These are phyloP conservation scores for Apostichopus californicus DNA, from an alignment of 35 echinoderm and acorn worm genomes.

Conservation along the genomic window DNA sequence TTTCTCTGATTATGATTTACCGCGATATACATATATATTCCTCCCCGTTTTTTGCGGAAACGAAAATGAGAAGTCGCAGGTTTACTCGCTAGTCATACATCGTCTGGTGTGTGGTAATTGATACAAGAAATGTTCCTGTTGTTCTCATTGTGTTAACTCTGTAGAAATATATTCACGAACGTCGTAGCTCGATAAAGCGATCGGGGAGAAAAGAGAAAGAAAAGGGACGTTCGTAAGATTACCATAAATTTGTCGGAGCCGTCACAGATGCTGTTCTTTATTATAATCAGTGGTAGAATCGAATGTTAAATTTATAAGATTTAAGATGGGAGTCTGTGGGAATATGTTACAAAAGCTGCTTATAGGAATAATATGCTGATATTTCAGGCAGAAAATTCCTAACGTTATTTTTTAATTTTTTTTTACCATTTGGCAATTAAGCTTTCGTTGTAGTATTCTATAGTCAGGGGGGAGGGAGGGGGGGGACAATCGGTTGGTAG, in stretches of 20 bases:
- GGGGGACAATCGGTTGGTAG: too few species aligned
- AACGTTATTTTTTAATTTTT: too few species aligned
- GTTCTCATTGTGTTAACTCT: background rate
- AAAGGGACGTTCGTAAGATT: background rate
- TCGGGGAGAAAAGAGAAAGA: background rate
- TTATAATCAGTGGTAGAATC: too few species aligned
- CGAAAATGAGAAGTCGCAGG: slow-evolving; percentile 3
- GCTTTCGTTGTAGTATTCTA: too few species aligned
- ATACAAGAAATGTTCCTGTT: background rate
- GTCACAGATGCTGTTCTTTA: too few species aligned
- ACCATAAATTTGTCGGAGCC: background rate
- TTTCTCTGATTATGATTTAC: slow-evolving; percentile 9
- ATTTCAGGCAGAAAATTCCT: too few species aligned
- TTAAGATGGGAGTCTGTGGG: too few species aligned
- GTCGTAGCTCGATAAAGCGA: background rate
- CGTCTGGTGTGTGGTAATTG: background rate
- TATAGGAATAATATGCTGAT: too few species aligned
- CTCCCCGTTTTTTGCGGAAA: background rate
- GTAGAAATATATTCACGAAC: background rate
- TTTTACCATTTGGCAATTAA: too few species aligned
- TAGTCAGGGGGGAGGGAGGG: too few species aligned
- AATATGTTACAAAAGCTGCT: too few species aligned
- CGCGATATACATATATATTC: background rate
- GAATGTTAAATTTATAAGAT: too few species aligned
- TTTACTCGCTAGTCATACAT: background rate